Evolutionary conservation across 30 jellyfish, hydroid and myxozoan species (phyloP), one percentile per base, ranked within the genome.

Genomic region (Clytia hemisphaerica): DNA sequence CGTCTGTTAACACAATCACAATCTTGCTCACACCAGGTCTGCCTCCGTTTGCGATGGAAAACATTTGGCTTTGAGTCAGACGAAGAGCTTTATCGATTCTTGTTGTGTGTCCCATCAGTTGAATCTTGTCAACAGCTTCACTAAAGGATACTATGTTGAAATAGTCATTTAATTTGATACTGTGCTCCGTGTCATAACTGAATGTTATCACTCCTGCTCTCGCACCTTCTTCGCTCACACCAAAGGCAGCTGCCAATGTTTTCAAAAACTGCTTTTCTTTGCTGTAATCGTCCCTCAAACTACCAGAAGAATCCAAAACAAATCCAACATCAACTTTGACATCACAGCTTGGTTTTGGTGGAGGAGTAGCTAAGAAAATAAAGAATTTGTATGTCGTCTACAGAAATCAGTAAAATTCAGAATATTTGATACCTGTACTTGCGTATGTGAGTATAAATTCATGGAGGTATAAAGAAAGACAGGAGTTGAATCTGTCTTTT

Each of bases 1-100:
- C 95, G 67, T 84, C 95, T 18, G 95, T 84, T 59, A 84, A 71
- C 25, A 84, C 70, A 48, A 84, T 75, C 59, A 84, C 32, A 21
- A 84, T 28, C 40, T 61, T 84, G 18, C 83, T 79, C 30, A 60
- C 73, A 72, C 60, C 84, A 18, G 77, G 15, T 76, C 94, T 82
- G 63, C 78, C 82, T 19, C 94, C 94, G 60, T 82, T 82, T 16
- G 45, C 54, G 7, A 47, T 24, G 10, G 45, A 72, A 62, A 82
- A 82, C 66, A 82, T 40, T 10, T 67, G 67, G n/a, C 63, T 63
- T 45, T 65, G 53, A 29, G 85, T 84, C 1, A 83, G 47, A 3
- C 60, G 69, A 35, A 83, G 70, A 28, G 95, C 95, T 40, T 53
- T 66, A 75, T 83, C 95, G 35, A 83, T 83, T 35, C 95, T 55